These are phyloP conservation scores for Meteorus sp. DNA, from an alignment of 1,140 invertebrate genomes.

Conservation along the genomic window DNA sequence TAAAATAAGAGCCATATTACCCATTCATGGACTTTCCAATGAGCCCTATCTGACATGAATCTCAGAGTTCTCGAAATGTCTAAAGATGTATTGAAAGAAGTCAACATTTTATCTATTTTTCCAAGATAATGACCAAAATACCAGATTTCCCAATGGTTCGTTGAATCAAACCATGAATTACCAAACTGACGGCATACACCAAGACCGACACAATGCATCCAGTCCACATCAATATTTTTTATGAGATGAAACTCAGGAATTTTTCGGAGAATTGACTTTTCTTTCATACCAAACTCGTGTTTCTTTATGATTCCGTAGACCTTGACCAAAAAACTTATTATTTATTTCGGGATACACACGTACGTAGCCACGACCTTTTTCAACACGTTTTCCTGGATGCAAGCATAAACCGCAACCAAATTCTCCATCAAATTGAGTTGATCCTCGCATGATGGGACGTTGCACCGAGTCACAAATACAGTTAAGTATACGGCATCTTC, in stretches of 20 bases:
- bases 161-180: constrained; percentile 28
- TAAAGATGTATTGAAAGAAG: constrained; percentile 17
- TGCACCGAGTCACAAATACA: constrained; percentile 34
- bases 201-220: constrained; percentile 35
- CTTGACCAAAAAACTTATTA: constrained; percentile 30
- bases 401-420: constrained; percentile 40
- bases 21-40: constrained; percentile 39
- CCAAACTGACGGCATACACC: constrained; percentile 26
- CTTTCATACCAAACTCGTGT: constrained; percentile 30
- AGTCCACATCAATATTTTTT: constrained; percentile 33
- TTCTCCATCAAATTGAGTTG: constrained; percentile 34
- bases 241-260: constrained; percentile 36
- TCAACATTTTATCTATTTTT: constrained; percentile 16
- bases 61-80: constrained; percentile 29
- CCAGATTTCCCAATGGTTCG: constrained; percentile 19
- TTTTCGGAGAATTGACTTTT: constrained; percentile 28
- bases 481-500: constrained; percentile 29
- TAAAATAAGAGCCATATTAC: constrained; percentile 28
- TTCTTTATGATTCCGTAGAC: constrained; percentile 24
- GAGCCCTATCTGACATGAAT: constrained; percentile 20
- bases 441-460: constrained; percentile 27
- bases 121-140: constrained; percentile 22
- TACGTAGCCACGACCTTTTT: constrained; percentile 23
- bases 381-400: constrained; percentile 30
- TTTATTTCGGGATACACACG: constrained; percentile 31